phyloP scores from a whole-genome alignment of 2,888 invertebrate genomes.

The Erebia ligea region DNA sequence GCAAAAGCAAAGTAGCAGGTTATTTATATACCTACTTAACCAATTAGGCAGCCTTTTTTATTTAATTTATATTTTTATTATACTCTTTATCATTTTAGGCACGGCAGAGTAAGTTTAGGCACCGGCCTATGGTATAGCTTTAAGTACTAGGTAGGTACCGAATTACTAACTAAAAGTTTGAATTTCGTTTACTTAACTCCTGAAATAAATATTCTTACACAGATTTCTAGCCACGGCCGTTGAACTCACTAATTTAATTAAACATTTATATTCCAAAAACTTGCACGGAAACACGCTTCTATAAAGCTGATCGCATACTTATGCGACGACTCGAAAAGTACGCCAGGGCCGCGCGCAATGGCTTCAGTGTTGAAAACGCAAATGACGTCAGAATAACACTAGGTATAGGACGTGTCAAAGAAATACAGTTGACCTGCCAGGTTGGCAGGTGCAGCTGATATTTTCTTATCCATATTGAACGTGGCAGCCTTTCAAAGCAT shows the following conservation, averaged over 20 bases:
- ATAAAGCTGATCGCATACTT: conserved; percentile 19
- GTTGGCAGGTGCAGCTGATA: too few species aligned
- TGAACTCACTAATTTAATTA: conserved; percentile 34
- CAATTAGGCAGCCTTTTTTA: background rate
- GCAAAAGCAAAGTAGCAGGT: too few species aligned
- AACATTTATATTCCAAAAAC: conserved; percentile 28
- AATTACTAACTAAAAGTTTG: too few species aligned
- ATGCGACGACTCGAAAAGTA: background rate
- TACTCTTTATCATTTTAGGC: background rate
- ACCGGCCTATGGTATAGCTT: too few species aligned
- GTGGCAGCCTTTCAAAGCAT: too few species aligned
- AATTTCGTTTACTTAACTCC: background rate
- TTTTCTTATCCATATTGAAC: too few species aligned
- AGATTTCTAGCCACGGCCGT: conserved; percentile 14
- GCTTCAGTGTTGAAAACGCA: too few species aligned
- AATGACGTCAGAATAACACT: too few species aligned
- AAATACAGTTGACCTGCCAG: too few species aligned
- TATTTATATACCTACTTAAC: background rate
- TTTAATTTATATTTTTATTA: background rate
- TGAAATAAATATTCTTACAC: conserved; percentile 15
- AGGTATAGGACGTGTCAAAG: too few species aligned
- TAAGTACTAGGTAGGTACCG: too few species aligned
- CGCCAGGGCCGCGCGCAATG: background rate
- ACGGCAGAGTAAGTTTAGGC: background rate
- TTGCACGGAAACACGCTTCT: conserved; percentile 34